Evolutionary conservation across 1,140 invertebrate genomes (phyloP).

Genomic region (Cyphomyrmex costatus): DNA sequence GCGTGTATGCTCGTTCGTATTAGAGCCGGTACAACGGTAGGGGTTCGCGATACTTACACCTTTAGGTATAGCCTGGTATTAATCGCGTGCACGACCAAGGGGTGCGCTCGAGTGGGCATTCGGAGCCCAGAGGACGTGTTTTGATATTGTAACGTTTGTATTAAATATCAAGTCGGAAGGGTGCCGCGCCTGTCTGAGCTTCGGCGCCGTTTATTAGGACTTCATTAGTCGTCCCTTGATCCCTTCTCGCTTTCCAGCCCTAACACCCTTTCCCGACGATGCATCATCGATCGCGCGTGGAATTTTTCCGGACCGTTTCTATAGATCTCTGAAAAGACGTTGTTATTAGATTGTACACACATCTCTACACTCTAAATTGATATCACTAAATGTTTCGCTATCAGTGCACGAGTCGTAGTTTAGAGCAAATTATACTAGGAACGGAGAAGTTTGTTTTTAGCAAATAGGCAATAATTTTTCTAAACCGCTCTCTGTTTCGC

Average conservation of each 20-base stretch:
- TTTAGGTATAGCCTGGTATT: conserved; percentile 66
- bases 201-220: conserved; percentile 69
- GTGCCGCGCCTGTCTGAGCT: conserved; percentile 49
- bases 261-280: conserved; percentile 16
- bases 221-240: conserved; percentile 66
- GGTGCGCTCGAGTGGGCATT: conserved; percentile 75
- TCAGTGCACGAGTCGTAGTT: background rate
- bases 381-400: background rate
- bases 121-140: conserved; percentile 67
- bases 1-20: conserved; percentile 54
- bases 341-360: background rate
- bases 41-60: conserved; percentile 41
- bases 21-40: conserved; percentile 7
- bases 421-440: background rate
- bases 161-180: conserved; percentile 73
- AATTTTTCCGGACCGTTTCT: conserved; percentile 27
- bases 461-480: background rate
- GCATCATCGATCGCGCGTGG: conserved; percentile 15
- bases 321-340: background rate
- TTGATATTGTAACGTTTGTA: conserved; percentile 78
- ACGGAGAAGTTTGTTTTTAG: background rate
- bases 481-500: background rate
- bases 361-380: background rate
- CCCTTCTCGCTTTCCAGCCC: conserved; percentile 27
- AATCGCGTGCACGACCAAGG: conserved; percentile 63